Base-by-base conservation (phyloP, 2,113 vertebrate genomes). In the Labeo catla region DNA sequence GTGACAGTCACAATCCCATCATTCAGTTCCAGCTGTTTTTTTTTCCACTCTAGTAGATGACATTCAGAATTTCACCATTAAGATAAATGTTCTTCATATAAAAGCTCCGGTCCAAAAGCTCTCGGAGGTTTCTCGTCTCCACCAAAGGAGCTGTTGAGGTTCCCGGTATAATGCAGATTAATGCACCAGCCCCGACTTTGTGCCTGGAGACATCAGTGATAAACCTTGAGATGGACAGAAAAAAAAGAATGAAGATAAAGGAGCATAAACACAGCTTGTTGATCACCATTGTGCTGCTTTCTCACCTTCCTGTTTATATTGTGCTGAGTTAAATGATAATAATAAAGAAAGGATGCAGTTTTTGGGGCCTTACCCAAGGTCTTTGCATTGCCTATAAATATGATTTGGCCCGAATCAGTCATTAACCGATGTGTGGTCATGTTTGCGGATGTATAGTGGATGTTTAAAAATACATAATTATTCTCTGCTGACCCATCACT, bases 121-220 rank as follows among this genome's bases (percentile, higher is more conserved):
- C 81, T 72, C 21, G 2, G n/a, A 61, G 81, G 70, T 49, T 59
- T 45, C 39, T 61, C 23, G 57, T 70, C 86, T 81, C 57, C 10
- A 84, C 87, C 61, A 47, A 50, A 79, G 47, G 52, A 74, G 54
- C 52, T 54, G n/a, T 73, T 54, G 66, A 80, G 65, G 28, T 84
- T 57, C 10, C 59, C 76, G 15, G 83, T 89, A 92, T 92, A 94
- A 92, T 92, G 87, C 90, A 92, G 93, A 93, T 93, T 93, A 94
- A 94, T 93, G 90, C 90, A 85, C 89, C 59, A 73, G 86, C 89
- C 86, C 88, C 87, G 82, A 83, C 84, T 85, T 87, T 87, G 86
- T 86, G 73, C 81, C 65, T 47, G 81, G 82, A 91, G 90, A 89
- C 91, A 86, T 85, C 59, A 21, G 70, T 88, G 86, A 91, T 94